phyloP scores from a whole-genome alignment of 2,113 vertebrate species.

The Macaca nemestrina region DNA sequence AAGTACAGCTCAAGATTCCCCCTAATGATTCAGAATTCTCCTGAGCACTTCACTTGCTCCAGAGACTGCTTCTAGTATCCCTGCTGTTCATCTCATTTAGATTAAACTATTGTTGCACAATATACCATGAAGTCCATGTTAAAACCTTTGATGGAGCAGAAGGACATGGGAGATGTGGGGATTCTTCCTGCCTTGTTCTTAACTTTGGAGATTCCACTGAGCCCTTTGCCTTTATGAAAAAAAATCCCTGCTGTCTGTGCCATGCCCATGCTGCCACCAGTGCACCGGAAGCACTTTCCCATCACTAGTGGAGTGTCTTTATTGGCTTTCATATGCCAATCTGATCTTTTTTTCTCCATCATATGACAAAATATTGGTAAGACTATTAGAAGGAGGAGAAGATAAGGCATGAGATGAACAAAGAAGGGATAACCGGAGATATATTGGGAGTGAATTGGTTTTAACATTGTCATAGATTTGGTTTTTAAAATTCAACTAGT shows the following conservation, averaged over 20 bases:
- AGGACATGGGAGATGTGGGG: neutral
- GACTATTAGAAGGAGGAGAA: neutral
- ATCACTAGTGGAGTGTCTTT: neutral
- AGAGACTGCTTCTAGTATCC: conserved; percentile 3
- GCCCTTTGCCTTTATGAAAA: neutral
- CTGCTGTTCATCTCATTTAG: neutral
- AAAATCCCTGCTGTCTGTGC: accelerated
- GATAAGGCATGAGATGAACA: neutral
- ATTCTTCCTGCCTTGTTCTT: neutral
- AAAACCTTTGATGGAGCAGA: neutral
- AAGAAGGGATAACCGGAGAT: neutral
- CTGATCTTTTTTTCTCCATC: neutral
- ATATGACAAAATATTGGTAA: neutral
- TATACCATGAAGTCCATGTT: neutral
- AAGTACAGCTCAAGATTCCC: neutral
- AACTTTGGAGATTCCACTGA: neutral
- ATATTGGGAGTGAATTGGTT: neutral
- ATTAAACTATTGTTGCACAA: neutral
- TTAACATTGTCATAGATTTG: neutral
- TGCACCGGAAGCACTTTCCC: neutral
- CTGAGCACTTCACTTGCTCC: neutral
- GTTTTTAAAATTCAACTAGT: neutral
- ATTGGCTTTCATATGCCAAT: neutral
- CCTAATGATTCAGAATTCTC: conserved; percentile 49
- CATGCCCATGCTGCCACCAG: neutral